Conservation (phyloP, 2,888 invertebrate species). For the Diplolepis rosae region DNA sequence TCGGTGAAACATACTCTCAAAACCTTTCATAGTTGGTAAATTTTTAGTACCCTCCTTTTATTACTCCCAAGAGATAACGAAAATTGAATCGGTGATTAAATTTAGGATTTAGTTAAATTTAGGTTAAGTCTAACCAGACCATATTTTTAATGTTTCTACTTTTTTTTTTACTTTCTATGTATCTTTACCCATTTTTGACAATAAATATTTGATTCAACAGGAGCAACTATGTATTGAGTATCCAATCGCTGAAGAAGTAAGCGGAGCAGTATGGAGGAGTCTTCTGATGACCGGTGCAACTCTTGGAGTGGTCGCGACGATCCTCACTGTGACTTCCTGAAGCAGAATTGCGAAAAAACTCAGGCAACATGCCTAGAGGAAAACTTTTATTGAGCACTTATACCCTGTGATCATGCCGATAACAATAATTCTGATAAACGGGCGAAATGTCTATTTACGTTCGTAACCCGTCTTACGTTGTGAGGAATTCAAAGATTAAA, state of each 20-base stretch:
- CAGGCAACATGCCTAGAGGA: conserved; percentile 38
- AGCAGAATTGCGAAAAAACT: conserved; percentile 44
- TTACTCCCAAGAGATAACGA: no score
- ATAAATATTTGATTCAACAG: conserved; percentile 50
- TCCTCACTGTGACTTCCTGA: conserved; percentile 71
- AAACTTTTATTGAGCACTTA: conserved; percentile 63
- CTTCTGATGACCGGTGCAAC: conserved; percentile 71
- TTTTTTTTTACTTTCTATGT: no score
- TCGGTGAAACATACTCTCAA: no score
- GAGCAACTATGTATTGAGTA: conserved; percentile 71
- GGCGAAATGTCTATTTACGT: neutral
- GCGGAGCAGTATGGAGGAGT: conserved; percentile 70
- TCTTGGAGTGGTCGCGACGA: conserved; percentile 69
- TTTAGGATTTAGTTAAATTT: neutral
- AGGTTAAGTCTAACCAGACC: neutral
- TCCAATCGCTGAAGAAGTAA: conserved; percentile 71
- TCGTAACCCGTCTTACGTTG: neutral
- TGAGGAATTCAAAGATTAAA: neutral
- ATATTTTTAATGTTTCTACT: neutral
- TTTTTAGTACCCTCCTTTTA: no score
- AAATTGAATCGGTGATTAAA: no score
- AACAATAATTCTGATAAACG: conserved; percentile 40
- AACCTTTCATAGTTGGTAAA: no score
- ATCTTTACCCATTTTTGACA: no score
- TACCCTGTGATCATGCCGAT: conserved; percentile 62